A percentile compares a stretch with the other conserved stretches of the same genome.
These are phyloP conservation scores for Sinodicranocentrus sp. DNA, from an alignment of 2,888 invertebrate species.

Conservation along the genomic window DNA sequence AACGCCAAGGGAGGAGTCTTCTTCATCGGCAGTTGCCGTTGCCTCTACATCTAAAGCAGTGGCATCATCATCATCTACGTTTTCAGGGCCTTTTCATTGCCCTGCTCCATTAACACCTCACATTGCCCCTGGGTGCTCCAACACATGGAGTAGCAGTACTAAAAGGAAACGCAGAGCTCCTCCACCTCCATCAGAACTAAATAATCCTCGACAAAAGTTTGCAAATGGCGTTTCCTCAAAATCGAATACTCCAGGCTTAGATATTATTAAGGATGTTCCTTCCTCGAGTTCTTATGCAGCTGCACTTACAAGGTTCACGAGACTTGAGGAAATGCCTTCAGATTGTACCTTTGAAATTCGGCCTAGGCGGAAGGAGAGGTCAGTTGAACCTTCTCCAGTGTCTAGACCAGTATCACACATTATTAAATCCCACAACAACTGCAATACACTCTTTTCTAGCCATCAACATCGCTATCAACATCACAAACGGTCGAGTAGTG, in stretches of 20 bases:
- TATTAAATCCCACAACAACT: neutral
- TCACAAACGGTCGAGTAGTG: constrained; percentile 52
- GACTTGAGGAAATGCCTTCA: constrained; percentile 17
- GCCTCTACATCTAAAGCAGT: constrained; percentile 47
- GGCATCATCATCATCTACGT: neutral
- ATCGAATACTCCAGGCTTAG: constrained; percentile 6
- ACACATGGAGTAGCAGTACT: constrained; percentile 58
- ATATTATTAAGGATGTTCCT: constrained; percentile 38
- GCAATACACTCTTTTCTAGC: constrained; percentile 12
- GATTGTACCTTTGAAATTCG: constrained; percentile 46
- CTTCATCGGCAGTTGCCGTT: constrained; percentile 15
- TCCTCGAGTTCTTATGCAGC: constrained; percentile 38
- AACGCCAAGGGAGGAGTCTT: neutral
- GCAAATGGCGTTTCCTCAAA: neutral
- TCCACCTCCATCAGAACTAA: constrained; percentile 11
- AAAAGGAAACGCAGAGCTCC: constrained; percentile 60
- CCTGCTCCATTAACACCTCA: neutral
- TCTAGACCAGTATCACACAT: constrained; percentile 27
- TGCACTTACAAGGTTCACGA: constrained; percentile 43
- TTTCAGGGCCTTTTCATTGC: constrained; percentile 2
- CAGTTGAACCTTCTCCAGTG: constrained; percentile 22
- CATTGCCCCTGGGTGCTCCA: constrained; percentile 19
- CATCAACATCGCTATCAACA: constrained; percentile 35
- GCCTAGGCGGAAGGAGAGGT: constrained; percentile 53
- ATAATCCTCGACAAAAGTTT: neutral